Percentiles rank a stretch among this genome's conserved stretches.
phyloP scores from a whole-genome alignment of 2,797 vertebrate species.

The Periophthalmus magnuspinnatus region DNA sequence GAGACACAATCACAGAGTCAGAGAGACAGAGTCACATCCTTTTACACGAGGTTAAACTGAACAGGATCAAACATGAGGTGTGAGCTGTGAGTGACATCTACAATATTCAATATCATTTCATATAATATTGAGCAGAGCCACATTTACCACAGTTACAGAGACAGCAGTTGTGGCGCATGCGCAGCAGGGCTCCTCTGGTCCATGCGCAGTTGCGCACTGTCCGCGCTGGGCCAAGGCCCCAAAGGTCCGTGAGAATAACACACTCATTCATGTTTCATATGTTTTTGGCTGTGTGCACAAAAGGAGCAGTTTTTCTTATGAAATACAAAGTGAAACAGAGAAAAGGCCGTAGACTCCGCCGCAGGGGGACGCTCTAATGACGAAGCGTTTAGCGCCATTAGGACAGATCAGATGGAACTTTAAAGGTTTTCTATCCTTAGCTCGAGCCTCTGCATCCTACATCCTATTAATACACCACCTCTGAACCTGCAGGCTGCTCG shows the following conservation, averaged over 20 bases:
- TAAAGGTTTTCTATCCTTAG: neutral
- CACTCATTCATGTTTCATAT: neutral
- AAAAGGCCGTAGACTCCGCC: slow-evolving; percentile 20
- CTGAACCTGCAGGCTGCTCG: slow-evolving; percentile 2
- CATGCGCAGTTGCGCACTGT: slow-evolving; percentile 35
- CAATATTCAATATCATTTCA: too few relatives aligned
- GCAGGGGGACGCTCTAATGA: slow-evolving; percentile 41
- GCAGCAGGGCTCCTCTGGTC: neutral
- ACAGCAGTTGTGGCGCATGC: neutral
- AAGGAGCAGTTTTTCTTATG: fast-evolving
- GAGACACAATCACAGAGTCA: too few relatives aligned
- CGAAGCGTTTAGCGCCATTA: slow-evolving; percentile 36
- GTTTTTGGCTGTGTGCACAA: fast-evolving
- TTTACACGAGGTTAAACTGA: neutral
- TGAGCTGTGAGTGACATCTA: too few relatives aligned
- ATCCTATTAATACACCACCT: neutral
- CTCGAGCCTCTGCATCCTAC: neutral
- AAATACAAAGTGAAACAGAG: too few relatives aligned
- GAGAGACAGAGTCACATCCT: neutral
- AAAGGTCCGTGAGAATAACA: neutral
- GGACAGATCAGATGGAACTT: neutral
- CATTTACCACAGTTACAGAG: neutral
- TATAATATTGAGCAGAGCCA: too few relatives aligned
- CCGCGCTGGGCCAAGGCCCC: slow-evolving; percentile 49
- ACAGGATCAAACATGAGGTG: neutral